Evolutionary conservation across 2,888 invertebrate species (phyloP).

Genomic region (Ophion costatus): DNA sequence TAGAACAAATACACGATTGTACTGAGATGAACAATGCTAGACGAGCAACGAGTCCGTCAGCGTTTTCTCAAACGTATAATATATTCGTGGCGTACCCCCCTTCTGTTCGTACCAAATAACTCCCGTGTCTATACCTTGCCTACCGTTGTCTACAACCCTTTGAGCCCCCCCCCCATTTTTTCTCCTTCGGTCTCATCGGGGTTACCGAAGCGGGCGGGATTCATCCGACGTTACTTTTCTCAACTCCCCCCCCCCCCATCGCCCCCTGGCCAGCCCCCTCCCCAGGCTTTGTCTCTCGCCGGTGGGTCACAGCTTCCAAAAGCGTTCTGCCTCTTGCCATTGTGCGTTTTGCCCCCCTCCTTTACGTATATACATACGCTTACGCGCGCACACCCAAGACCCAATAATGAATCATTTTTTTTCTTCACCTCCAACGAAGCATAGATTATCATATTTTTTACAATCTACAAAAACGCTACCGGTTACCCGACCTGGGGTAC

Average conservation of each 20-base stretch:
- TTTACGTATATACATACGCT: slow-evolving; percentile 6
- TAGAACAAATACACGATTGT: background rate
- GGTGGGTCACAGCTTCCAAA: slow-evolving; percentile 33
- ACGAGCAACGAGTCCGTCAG: slow-evolving; percentile 49
- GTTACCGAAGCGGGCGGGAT: slow-evolving; percentile 78
- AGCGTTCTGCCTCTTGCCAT: slow-evolving; percentile 49
- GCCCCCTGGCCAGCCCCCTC: slow-evolving; percentile 38
- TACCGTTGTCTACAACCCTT: slow-evolving; percentile 68
- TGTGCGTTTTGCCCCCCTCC: slow-evolving; percentile 47
- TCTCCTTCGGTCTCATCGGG: slow-evolving; percentile 67
- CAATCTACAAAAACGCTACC: slow-evolving; percentile 78
- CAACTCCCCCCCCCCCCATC: slow-evolving; percentile 43
- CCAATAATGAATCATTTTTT: slow-evolving; percentile 82
- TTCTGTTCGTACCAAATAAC: slow-evolving; percentile 65
- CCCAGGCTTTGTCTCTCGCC: background rate
- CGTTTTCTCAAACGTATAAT: slow-evolving; percentile 55
- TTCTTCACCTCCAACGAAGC: slow-evolving; percentile 82
- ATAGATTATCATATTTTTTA: slow-evolving; percentile 84
- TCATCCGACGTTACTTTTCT: slow-evolving; percentile 71
- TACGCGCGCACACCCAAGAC: background rate
- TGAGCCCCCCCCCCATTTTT: slow-evolving; percentile 71
- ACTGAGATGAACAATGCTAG: slow-evolving; percentile 61
- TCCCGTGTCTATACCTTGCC: slow-evolving; percentile 41
- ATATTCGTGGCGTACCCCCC: slow-evolving; percentile 61
- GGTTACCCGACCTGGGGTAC: slow-evolving; percentile 30